Evolutionary conservation across 2,113 vertebrate species (phyloP).

Genomic region (Colinus virginianus): DNA sequence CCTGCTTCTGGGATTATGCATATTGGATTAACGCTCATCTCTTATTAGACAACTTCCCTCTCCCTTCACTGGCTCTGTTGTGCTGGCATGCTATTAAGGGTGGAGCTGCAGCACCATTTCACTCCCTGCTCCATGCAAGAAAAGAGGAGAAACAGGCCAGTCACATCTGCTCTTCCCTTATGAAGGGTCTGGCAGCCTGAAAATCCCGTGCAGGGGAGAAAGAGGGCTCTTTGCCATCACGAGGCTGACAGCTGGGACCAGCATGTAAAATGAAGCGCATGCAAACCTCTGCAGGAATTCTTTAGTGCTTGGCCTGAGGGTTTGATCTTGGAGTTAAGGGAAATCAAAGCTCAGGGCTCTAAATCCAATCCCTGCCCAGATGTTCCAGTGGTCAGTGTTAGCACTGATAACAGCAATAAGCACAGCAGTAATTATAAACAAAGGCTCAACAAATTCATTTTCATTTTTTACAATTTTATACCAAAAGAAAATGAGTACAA

Average conservation of each 20-base stretch:
- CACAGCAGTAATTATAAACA: slow-evolving; percentile 11
- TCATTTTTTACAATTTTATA: slow-evolving; percentile 1
- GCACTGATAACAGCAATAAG: background rate
- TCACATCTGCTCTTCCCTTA: slow-evolving; percentile 50
- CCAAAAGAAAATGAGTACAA: slow-evolving; percentile 11
- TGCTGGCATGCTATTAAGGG: slow-evolving; percentile 18
- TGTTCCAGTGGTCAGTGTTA: background rate
- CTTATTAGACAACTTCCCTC: background rate
- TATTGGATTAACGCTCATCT: background rate
- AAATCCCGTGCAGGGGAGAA: slow-evolving; percentile 44
- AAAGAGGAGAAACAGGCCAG: background rate
- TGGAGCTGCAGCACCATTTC: slow-evolving; percentile 22
- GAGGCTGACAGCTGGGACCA: slow-evolving; percentile 54
- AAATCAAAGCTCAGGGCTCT: background rate
- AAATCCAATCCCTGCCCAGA: background rate
- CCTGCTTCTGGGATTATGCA: background rate
- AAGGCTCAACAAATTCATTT: slow-evolving; percentile 4
- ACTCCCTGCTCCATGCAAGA: background rate
- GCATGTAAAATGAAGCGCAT: slow-evolving; percentile 47
- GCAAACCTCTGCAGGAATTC: slow-evolving; percentile 47
- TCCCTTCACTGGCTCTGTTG: background rate
- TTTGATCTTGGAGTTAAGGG: slow-evolving; percentile 33
- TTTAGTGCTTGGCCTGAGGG: background rate
- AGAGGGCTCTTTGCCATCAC: slow-evolving; percentile 55
- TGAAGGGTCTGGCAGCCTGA: slow-evolving; percentile 43